Evolutionary conservation across 2,888 invertebrate genomes (phyloP), one percentile per base, ranked within the genome.

Genomic region (Lamellibrachia columna): DNA sequence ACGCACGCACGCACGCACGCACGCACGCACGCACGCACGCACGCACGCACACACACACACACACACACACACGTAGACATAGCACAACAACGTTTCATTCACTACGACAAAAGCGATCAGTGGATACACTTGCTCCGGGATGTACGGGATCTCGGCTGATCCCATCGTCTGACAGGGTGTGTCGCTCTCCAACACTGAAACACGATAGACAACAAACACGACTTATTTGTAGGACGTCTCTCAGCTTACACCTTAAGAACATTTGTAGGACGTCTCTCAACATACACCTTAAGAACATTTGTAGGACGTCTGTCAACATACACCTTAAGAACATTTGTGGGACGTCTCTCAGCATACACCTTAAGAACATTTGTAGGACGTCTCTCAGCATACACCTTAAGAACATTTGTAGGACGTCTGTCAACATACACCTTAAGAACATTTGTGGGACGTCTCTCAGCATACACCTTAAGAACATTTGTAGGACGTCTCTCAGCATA

Each of bases 61-160:
- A n/a, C 22, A 0, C 22, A 22, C 75, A 7, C 75, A 22, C 75
- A 15, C 75, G 1, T 75, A 52, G 91, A 28, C 92, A 75, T 40
- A 6, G n/a, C 6, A 2, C 92, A 52, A 9, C 40, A 91, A 11
- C 58, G 58, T 58, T 15, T 58, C 15, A 58, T 58, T 11, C 58
- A 58, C 58, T 58, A 75, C 15, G 75, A 75, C 75, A 75, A 22
- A 75, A 15, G 22, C 75, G 22, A 6, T n/a, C 15, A 75, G n/a
- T 96, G 96, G 96, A 96, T 97, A 97, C 97, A 97, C 95, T 95
- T 97, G 97, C 94, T 97, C 97, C 8, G 97, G 97, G 75, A 97
- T 96, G 93, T 97, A 97, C 92, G 96, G 97, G 28, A 97, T 96
- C 94, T 97, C 97, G 1, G 97, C 96, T n/a, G 96, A 96, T 8